phyloP scores from a whole-genome alignment of 2,797 vertebrate species.

The Limosa lapponica region DNA sequence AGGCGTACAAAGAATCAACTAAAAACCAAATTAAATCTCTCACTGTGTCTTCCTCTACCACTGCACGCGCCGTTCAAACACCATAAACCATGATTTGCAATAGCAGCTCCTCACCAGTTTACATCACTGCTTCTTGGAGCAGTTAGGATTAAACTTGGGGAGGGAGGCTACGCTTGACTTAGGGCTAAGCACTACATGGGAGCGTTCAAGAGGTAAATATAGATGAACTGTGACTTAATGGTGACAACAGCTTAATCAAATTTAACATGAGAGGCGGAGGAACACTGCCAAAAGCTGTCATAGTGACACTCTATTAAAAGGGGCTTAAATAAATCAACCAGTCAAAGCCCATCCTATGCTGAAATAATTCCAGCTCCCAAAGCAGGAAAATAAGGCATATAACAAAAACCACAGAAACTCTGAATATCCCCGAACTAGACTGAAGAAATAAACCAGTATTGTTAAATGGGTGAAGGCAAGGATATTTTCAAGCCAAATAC shows the following conservation, averaged over 20 bases:
- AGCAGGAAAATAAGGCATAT: neutral
- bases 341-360: neutral
- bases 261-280: slow-evolving; percentile 8
- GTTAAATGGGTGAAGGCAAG: neutral
- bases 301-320: neutral
- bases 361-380: neutral
- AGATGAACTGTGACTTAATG: slow-evolving; percentile 40
- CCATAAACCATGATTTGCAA: neutral
- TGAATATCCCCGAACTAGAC: neutral
- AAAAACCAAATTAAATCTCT: neutral
- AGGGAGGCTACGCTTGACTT: neutral
- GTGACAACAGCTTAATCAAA: slow-evolving; percentile 52
- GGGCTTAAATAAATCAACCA: slow-evolving; percentile 18
- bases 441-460: neutral
- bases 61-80: neutral
- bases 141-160: neutral
- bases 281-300: slow-evolving; percentile 39
- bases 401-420: neutral
- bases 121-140: neutral
- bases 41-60: neutral
- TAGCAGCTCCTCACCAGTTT: neutral
- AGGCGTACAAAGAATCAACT: neutral
- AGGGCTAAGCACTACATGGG: neutral
- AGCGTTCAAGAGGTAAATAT: neutral
- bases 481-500: neutral